Evolutionary conservation across 2,888 invertebrate species (phyloP), one percentile per base, ranked within the genome.

Genomic region (Tineola bisselliella): DNA sequence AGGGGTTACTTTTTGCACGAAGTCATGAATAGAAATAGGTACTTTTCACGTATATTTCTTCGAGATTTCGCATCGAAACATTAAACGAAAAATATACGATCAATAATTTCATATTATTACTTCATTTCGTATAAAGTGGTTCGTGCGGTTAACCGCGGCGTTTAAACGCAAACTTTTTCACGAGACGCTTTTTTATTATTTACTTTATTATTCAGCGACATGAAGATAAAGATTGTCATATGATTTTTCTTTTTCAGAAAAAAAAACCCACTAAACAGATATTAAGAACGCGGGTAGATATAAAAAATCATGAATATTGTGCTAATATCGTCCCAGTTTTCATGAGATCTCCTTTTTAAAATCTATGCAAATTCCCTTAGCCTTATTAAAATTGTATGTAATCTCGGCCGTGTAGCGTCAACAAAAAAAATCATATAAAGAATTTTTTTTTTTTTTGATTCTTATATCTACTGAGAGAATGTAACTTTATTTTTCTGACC

Each of bases 331-430:
- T 38, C 60, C 12, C 31, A 44, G 44, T 60, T 60, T 60, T 60
- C 48, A 60, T 60, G 60, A 60, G 60, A 8, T 15, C 43, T 60
- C 60, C 43, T 48, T 60, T 60, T 60, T 48, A 44, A 60, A 60
- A 60, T 60, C 60, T 44, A 60, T 60, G 60, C 60, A 60, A 60
- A 60, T 60, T 48, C 31, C 58, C n/a, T 25, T 44, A 44, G 60
- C 44, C 60, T 60, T 60, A 60, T 60, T 60, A 60, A 60, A 60
- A 60, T 60, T 60, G 60, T 48, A 60, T 60, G 60, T 60, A 60
- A 60, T 60, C 60, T 60, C 48, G 30, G 17, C 44, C 13, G 15
- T 6, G 60, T 60, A 60, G 31, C 3, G 60, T 13, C 48, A 60
- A 31, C 48, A 60, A 30, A 48, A 44, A 44, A 33, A 57, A 8